These are phyloP conservation scores for Drosophila albomicans DNA, from an alignment of 1,140 invertebrate species.

Conservation along the genomic window DNA sequence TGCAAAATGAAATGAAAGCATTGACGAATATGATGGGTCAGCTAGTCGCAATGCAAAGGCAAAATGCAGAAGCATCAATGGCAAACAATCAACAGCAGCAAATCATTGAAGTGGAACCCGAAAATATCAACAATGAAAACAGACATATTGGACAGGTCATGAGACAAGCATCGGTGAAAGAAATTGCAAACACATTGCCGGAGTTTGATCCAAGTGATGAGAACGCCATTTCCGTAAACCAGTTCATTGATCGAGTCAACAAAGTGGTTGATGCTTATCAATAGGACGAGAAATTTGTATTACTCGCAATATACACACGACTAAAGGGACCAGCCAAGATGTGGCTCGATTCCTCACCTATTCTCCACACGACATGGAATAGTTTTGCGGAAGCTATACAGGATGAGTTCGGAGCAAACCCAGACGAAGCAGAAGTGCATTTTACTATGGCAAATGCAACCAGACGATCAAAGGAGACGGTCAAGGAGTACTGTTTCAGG, in stretches of 20 bases:
- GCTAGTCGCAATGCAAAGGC: no score
- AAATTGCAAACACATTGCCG: neutral
- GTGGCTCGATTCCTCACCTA: neutral
- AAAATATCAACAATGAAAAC: no score
- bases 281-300: neutral
- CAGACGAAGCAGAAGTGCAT: neutral
- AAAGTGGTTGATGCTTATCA: neutral
- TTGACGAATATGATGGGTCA: no score
- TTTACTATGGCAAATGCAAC: neutral
- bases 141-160: no score
- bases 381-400: neutral
- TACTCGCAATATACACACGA: no score
- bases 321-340: neutral
- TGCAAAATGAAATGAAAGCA: no score
- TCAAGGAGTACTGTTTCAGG: neutral
- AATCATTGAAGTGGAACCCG: no score
- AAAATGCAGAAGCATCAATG: no score
- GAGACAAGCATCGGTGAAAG: no score
- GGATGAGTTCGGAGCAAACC: neutral
- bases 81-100: no score
- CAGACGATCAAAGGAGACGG: neutral
- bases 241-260: neutral
- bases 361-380: no score
- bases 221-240: conserved; percentile 2
- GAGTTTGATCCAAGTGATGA: conserved; percentile 3